Conservation (phyloP, 1,140 invertebrate species). For the Melipona quadrifasciata region DNA sequence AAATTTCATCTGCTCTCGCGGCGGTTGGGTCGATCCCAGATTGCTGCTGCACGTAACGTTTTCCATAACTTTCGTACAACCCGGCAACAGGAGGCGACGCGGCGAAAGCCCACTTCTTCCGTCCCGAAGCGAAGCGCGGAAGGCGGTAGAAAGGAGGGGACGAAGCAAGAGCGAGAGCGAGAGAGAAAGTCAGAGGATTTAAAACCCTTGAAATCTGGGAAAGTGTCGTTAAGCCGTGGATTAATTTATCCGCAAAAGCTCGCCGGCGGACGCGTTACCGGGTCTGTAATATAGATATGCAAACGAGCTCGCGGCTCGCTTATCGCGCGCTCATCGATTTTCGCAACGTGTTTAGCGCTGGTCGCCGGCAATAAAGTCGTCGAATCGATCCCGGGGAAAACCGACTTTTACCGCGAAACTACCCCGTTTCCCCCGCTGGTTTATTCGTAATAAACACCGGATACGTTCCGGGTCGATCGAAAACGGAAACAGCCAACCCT, state of each 20-base stretch:
- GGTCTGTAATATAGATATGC: slow-evolving; percentile 39
- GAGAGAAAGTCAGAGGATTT: slow-evolving; percentile 8
- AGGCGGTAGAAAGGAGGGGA: neutral
- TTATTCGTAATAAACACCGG: slow-evolving; percentile 47
- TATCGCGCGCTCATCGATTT: slow-evolving; percentile 49
- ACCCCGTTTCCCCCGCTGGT: neutral
- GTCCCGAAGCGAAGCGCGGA: neutral
- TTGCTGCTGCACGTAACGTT: neutral
- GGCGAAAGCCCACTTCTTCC: neutral
- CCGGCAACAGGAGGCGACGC: neutral
- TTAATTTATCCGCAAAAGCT: slow-evolving; percentile 51
- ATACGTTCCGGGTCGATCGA: slow-evolving; percentile 12
- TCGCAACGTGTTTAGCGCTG: slow-evolving; percentile 24
- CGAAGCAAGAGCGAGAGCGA: neutral
- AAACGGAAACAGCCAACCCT: neutral
- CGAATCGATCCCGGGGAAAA: slow-evolving; percentile 8
- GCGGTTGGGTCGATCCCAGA: neutral
- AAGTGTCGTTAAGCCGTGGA: slow-evolving; percentile 44
- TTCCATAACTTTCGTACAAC: neutral
- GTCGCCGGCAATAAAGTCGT: slow-evolving; percentile 30
- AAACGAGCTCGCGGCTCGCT: slow-evolving; percentile 33
- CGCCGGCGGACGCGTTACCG: slow-evolving; percentile 21
- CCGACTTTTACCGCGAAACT: slow-evolving; percentile 3
- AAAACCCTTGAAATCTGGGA: slow-evolving; percentile 37
- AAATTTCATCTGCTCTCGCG: slow-evolving; percentile 8